A percentile compares a stretch with the other conserved stretches of the same genome.
Evolutionary conservation across 2,888 invertebrate genomes (phyloP).

Genomic region (Chrysodeixis includens): DNA sequence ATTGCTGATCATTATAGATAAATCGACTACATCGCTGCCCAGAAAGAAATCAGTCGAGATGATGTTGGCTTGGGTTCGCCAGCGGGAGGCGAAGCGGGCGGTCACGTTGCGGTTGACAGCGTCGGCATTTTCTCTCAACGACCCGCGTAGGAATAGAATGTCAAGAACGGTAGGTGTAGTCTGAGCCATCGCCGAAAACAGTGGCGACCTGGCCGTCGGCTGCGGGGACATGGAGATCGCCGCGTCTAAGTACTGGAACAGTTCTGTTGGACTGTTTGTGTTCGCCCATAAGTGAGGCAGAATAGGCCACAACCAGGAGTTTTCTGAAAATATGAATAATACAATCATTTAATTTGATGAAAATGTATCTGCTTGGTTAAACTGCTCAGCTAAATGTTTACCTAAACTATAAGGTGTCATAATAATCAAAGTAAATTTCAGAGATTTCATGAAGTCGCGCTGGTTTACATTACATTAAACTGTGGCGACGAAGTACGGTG

Average conservation of each 20-base stretch:
- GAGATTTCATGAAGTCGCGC: background rate
- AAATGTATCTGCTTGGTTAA: background rate
- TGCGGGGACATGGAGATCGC: slow-evolving; percentile 79
- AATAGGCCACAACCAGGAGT: slow-evolving; percentile 90
- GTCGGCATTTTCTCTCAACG: slow-evolving; percentile 91
- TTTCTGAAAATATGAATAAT: slow-evolving; percentile 78
- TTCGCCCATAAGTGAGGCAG: slow-evolving; percentile 91
- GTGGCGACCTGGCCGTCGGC: slow-evolving; percentile 80
- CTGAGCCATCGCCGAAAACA: slow-evolving; percentile 93
- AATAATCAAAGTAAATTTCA: background rate
- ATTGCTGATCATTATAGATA: slow-evolving; percentile 88
- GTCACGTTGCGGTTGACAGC: slow-evolving; percentile 92
- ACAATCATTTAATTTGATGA: background rate
- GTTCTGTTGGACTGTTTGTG: slow-evolving; percentile 77
- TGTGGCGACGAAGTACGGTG: background rate
- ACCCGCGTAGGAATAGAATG: slow-evolving; percentile 90
- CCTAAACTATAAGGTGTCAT: background rate
- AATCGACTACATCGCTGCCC: slow-evolving; percentile 92
- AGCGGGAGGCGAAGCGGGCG: slow-evolving; percentile 91
- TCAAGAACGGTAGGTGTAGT: slow-evolving; percentile 91
- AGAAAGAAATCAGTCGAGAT: slow-evolving; percentile 93
- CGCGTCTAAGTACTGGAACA: slow-evolving; percentile 81
- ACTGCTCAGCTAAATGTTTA: background rate
- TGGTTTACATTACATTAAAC: background rate
- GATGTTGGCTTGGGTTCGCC: slow-evolving; percentile 92